Conservation (phyloP, 2,797 vertebrate genomes). For the Selene dorsalis region DNA sequence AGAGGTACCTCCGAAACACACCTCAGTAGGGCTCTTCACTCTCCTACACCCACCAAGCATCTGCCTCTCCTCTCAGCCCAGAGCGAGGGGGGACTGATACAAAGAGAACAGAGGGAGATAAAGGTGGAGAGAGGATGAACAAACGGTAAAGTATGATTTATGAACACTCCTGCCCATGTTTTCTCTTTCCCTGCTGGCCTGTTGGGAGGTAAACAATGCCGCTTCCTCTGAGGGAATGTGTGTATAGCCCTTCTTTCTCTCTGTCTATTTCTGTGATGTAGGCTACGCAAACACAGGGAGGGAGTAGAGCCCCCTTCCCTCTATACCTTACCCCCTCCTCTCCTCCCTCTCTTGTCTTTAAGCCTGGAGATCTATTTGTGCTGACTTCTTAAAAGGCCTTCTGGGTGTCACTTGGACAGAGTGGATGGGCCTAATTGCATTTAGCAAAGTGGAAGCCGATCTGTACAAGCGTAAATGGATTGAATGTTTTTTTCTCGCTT, state of each 20-base stretch:
- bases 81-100: slow-evolving; percentile 27
- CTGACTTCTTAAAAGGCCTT: slow-evolving; percentile 75
- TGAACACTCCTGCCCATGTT: slow-evolving; percentile 56
- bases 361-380: slow-evolving; percentile 68
- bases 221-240: slow-evolving; percentile 57
- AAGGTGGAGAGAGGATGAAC: slow-evolving; percentile 42
- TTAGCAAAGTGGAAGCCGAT: slow-evolving; percentile 70
- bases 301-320: slow-evolving; percentile 22
- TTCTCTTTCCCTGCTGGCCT: slow-evolving; percentile 41
- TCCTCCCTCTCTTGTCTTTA: slow-evolving; percentile 33
- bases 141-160: slow-evolving; percentile 69
- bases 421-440: slow-evolving; percentile 68
- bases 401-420: slow-evolving; percentile 68
- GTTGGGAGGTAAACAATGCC: slow-evolving; percentile 62
- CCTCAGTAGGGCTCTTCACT: slow-evolving; percentile 45
- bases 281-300: slow-evolving; percentile 45
- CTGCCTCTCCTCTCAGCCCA: slow-evolving; percentile 39
- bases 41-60: slow-evolving; percentile 25
- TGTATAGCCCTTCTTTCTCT: slow-evolving; percentile 43
- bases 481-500: slow-evolving; percentile 45
- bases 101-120: slow-evolving; percentile 26
- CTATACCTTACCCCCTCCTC: slow-evolving; percentile 12
- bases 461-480: slow-evolving; percentile 67
- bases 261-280: slow-evolving; percentile 35
- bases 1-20: slow-evolving; percentile 50